Evolutionary conservation across 2,797 vertebrate species (phyloP).

Genomic region (Urosaurus nigricauda): DNA sequence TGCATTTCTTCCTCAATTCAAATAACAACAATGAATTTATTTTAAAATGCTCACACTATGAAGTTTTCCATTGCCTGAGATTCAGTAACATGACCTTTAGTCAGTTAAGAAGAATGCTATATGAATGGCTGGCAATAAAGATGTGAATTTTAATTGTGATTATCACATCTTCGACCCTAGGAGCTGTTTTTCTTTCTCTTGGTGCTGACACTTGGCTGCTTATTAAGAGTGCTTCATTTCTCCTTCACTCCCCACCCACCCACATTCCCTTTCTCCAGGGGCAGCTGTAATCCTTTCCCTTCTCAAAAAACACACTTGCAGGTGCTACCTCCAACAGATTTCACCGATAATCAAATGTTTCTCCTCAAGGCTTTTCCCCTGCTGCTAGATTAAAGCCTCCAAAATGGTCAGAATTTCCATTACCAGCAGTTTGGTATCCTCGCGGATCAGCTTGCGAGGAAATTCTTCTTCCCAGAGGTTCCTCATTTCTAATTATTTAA

Average conservation of each 20-base stretch:
- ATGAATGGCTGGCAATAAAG: background rate
- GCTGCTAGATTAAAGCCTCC: conserved; percentile 25
- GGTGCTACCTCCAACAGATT: conserved; percentile 35
- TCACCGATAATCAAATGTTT: conserved; percentile 22
- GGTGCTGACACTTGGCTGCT: conserved; percentile 7
- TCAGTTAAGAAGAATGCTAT: background rate
- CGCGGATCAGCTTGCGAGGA: conserved; percentile 11
- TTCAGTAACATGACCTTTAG: background rate
- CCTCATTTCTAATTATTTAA: conserved; percentile 17
- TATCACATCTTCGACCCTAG: conserved; percentile 18
- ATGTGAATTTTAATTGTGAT: conserved; percentile 15
- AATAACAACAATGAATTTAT: background rate
- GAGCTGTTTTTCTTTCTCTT: conserved; percentile 29
- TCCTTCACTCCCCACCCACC: background rate
- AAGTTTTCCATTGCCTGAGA: background rate
- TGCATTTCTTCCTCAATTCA: background rate
- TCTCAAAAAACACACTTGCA: background rate
- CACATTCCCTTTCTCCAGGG: conserved; percentile 6
- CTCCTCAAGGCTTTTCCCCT: conserved; percentile 11
- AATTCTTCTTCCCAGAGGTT: conserved; percentile 26
- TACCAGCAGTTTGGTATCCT: conserved; percentile 9
- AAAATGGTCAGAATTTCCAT: conserved; percentile 20
- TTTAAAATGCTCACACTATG: background rate
- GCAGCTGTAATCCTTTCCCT: background rate
- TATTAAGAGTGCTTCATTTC: background rate